Conservation (phyloP, 2,888 invertebrate genomes). For the Strigamia transsilvanica region DNA sequence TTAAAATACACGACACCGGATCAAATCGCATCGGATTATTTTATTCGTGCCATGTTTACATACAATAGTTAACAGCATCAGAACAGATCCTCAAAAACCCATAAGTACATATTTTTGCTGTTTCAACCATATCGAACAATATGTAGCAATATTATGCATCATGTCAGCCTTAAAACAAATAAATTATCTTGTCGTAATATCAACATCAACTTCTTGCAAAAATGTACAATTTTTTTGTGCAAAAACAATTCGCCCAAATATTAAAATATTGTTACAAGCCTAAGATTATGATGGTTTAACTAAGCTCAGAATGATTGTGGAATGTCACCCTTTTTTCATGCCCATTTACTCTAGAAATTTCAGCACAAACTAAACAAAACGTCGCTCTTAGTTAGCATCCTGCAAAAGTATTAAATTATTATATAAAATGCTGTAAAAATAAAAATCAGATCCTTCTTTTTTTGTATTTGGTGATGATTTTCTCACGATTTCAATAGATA, state of each 20-base stretch:
- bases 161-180: not conserved
- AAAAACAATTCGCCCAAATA: slow-evolving; percentile 9
- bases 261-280: not conserved
- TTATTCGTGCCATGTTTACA: slow-evolving; percentile 37
- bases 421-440: not conserved
- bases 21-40: slow-evolving; percentile 32
- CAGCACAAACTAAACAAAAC: not conserved
- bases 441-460: not conserved
- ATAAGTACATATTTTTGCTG: slow-evolving; percentile 24
- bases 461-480: not conserved
- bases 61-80: slow-evolving; percentile 22
- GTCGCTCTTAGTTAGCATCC: too few relatives aligned
- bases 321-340: slow-evolving; percentile 23
- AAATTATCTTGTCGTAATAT: slow-evolving; percentile 5
- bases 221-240: slow-evolving; percentile 19
- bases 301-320: slow-evolving; percentile 13
- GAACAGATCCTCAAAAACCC: slow-evolving; percentile 11
- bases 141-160: slow-evolving; percentile 27
- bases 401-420: not conserved
- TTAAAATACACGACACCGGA: not conserved
- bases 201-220: slow-evolving; percentile 27
- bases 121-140: slow-evolving; percentile 22
- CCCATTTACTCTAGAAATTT: not conserved
- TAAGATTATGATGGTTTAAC: not conserved
- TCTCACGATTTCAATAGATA: too few relatives aligned